Conservation (phyloP, 2,797 vertebrate genomes). For the Bovichtus diacanthus region DNA sequence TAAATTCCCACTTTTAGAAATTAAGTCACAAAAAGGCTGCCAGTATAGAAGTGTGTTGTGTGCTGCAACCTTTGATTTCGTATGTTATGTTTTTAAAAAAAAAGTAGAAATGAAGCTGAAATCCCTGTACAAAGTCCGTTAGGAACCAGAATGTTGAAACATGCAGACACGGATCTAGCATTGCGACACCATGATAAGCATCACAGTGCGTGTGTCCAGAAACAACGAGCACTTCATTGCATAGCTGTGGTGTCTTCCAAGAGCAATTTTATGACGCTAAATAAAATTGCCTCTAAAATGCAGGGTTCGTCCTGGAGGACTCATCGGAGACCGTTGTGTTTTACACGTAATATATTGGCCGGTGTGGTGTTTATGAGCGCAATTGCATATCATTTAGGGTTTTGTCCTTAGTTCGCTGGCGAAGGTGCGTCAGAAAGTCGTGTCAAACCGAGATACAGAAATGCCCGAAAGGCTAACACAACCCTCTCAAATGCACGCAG, state of each 20-base stretch:
- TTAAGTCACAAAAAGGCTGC: background rate
- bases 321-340: conserved; percentile 18
- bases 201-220: background rate
- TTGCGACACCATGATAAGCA: conserved; percentile 39
- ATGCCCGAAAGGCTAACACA: conserved; percentile 29
- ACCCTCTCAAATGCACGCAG: conserved; percentile 22
- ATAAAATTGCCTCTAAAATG: conserved; percentile 43
- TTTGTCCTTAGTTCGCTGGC: conserved; percentile 33
- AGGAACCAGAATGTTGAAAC: conserved; percentile 25
- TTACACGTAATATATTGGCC: conserved; percentile 10
- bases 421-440: conserved; percentile 13
- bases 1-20: background rate
- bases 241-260: conserved; percentile 42
- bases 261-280: conserved; percentile 49
- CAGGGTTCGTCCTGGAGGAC: conserved; percentile 15
- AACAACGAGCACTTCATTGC: conserved; percentile 17
- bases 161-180: conserved; percentile 24
- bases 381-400: background rate
- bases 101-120: background rate
- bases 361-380: conserved; percentile 15
- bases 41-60: background rate
- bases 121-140: conserved; percentile 8
- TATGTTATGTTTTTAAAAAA: background rate
- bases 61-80: background rate
- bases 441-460: conserved; percentile 36